Evolutionary conservation across 2,113 vertebrate species (phyloP), one percentile per base, ranked within the genome.

Genomic region (Butorides virescens): DNA sequence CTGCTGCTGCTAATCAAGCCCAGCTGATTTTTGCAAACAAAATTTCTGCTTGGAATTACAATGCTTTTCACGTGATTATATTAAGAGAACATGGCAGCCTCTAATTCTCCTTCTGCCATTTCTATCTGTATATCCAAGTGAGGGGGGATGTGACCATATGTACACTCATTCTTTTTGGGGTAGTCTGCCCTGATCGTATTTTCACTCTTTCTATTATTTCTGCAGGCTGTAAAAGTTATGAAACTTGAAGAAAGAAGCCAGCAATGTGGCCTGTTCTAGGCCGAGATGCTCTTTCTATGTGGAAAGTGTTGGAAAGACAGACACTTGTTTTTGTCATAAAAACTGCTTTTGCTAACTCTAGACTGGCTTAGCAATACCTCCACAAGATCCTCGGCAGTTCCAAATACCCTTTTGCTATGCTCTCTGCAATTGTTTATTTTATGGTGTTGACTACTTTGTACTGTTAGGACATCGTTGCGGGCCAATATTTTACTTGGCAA

Each of bases 401-500:
- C 90, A 96, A 95, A 90, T 26, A 97, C 95, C 94, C 94, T 94
- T 96, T 88, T 94, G 82, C 95, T 95, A 7, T 30, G 89, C 73
- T 96, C 83, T 83, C 72, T 75, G 90, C 91, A 92, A 81, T 92
- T 96, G 95, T 97, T 97, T 98, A 89, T 95, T 98, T 97, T 95
- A 88, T 94, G 86, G 89, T 92, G 94, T 94, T 67, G 32, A 94
- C 92, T 97, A 74, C 95, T 97, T 95, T 96, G 96, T 65, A 97
- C 97, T 96, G 96, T 96, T 92, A 90, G 96, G 94, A 95, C 92
- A 93, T 88, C 5, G 2, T 94, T 79, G 76, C 70, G 70, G 77
- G 95, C 96, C 94, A 96, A 53, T 97, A 92, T 98, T 97, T 96
- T 90, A 49, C 88, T 98, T 98, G 97, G 97, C 97, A 96, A 76